phyloP scores from a whole-genome alignment of 2,113 vertebrate genomes.

The Fukomys damarensis region DNA sequence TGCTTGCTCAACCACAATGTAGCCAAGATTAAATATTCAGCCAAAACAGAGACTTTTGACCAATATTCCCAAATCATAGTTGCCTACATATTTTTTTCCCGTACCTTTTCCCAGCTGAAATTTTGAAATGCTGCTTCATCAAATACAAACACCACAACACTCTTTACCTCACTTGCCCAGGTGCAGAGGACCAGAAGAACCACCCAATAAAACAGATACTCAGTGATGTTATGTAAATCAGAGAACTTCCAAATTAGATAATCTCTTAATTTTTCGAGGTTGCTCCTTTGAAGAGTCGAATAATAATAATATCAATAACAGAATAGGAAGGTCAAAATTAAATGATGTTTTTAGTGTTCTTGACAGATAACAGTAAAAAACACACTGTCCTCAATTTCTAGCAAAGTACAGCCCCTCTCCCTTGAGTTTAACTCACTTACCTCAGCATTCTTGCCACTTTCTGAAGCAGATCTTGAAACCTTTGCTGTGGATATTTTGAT shows the following conservation, averaged over 20 bases:
- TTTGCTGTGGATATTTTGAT: too few relatives aligned
- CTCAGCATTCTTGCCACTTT: too few relatives aligned
- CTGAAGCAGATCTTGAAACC: too few relatives aligned
- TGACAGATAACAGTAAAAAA: too few relatives aligned
- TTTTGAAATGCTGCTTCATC: conserved; percentile 11
- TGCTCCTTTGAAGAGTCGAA: neutral
- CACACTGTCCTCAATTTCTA: too few relatives aligned
- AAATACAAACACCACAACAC: neutral
- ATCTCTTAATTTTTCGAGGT: neutral
- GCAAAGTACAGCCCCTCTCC: too few relatives aligned
- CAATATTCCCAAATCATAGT: neutral
- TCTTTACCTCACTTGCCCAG: neutral
- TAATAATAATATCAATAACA: neutral
- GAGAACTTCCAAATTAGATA: neutral
- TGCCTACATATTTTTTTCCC: neutral
- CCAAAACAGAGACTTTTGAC: neutral
- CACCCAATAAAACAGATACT: neutral
- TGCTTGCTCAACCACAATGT: neutral
- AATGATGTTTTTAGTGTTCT: too few relatives aligned
- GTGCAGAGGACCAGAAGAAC: fast-evolving
- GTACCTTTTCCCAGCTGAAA: neutral
- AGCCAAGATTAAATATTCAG: neutral
- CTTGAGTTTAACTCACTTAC: too few relatives aligned
- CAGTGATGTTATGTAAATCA: neutral
- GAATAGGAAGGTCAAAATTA: neutral